These are phyloP conservation scores for Thaumetopoea pityocampa DNA, from an alignment of 1,140 invertebrate species.

Conservation along the genomic window DNA sequence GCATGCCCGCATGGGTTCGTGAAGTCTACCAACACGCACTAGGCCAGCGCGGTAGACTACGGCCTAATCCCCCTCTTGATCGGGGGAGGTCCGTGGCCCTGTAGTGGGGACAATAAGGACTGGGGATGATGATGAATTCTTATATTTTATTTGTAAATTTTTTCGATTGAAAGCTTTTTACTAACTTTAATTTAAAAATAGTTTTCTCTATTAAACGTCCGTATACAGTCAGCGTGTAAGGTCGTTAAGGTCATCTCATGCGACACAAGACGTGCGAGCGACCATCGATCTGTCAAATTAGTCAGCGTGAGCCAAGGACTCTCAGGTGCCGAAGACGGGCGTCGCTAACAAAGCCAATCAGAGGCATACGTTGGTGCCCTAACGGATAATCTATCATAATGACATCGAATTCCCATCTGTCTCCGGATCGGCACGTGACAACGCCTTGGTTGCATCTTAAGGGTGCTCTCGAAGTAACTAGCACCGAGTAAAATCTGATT, in stretches of 20 bases:
- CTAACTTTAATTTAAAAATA: no score
- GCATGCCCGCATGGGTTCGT: no score
- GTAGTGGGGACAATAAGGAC: no score
- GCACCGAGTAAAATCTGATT: no score
- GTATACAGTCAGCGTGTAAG: conserved; percentile 3
- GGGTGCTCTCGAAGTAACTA: conserved; percentile 8
- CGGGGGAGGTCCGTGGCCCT: no score
- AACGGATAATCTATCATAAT: conserved; percentile 69
- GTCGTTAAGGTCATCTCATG: conserved; percentile 51
- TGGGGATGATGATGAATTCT: no score
- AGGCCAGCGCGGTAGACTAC: no score
- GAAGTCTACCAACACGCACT: no score
- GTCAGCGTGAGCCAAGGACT: conserved; percentile 42
- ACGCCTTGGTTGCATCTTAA: conserved; percentile 19
- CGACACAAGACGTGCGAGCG: conserved; percentile 23
- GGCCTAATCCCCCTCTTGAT: no score
- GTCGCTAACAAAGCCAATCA: conserved; percentile 70
- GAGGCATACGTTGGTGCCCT: conserved; percentile 40
- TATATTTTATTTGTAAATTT: no score
- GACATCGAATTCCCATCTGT: conserved; percentile 65
- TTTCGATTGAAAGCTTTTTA: no score
- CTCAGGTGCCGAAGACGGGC: conserved; percentile 53
- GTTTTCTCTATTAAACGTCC: no score
- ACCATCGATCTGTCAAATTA: conserved; percentile 73
- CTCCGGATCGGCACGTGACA: conserved; percentile 13